These are phyloP conservation scores for Drosophila mulleri DNA, from an alignment of 2,888 invertebrate species.

Conservation along the genomic window DNA sequence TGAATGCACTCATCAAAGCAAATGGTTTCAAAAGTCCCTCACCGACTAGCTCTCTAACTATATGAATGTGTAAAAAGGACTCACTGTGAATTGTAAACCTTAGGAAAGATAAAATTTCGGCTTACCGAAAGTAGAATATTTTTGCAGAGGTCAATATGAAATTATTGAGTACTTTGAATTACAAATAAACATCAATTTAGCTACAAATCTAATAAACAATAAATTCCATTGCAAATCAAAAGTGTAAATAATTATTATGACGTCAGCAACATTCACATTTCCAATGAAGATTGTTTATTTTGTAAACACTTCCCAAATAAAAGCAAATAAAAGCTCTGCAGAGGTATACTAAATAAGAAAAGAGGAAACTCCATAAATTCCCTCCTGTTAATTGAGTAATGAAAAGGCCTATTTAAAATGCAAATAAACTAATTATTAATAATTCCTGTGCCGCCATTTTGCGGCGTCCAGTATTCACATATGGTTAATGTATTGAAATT, in stretches of 20 bases:
- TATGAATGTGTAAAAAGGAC: conserved; percentile 1
- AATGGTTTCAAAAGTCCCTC: conserved; percentile 67
- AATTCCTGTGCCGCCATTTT: conserved; percentile 59
- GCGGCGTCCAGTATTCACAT: conserved; percentile 50
- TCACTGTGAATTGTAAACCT: background rate
- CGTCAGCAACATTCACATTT: background rate
- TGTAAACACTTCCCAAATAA: background rate
- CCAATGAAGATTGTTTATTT: background rate
- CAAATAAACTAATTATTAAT: conserved; percentile 30
- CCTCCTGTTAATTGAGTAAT: conserved; percentile 48
- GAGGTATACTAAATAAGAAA: background rate
- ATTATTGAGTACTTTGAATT: no score
- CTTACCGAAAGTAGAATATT: background rate
- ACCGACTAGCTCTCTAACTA: conserved; percentile 37
- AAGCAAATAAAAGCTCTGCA: conserved; percentile 2
- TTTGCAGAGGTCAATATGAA: background rate
- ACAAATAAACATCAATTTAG: no score
- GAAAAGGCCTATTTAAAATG: conserved; percentile 18
- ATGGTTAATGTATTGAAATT: conserved; percentile 51
- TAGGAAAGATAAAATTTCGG: conserved; percentile 4
- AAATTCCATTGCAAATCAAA: background rate
- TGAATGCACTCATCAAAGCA: conserved; percentile 41
- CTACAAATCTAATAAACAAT: background rate
- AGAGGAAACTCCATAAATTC: conserved; percentile 25
- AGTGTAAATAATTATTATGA: background rate